phyloP scores from a whole-genome alignment of 2,113 vertebrate species.

The Cyprinodon variegatus region DNA sequence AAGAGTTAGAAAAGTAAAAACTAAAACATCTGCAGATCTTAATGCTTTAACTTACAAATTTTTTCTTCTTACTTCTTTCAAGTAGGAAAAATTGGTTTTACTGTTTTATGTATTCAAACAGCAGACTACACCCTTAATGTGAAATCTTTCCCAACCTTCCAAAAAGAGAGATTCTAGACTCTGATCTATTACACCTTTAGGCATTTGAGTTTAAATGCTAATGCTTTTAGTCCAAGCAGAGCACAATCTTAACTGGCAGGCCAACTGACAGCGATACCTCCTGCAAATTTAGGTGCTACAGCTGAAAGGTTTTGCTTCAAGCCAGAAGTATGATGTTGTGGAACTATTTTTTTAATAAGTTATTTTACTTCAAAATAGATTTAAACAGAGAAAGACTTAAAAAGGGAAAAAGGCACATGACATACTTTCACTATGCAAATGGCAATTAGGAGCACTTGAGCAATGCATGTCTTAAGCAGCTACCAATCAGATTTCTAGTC shows the following conservation, averaged over 20 bases:
- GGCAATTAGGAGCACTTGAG: slow-evolving; percentile 25
- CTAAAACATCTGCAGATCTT: not conserved
- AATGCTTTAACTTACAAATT: not conserved
- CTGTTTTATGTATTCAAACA: slow-evolving; percentile 5
- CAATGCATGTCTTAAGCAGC: slow-evolving; percentile 18
- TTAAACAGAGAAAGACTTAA: not conserved
- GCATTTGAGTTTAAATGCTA: slow-evolving; percentile 69
- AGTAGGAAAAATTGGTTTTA: not conserved
- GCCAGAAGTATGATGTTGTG: slow-evolving; percentile 15
- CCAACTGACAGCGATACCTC: slow-evolving; percentile 14
- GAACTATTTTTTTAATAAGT: slow-evolving; percentile 20
- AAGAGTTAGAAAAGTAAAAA: not conserved
- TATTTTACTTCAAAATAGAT: slow-evolving; percentile 28
- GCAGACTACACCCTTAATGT: slow-evolving; percentile 18
- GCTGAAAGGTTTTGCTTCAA: slow-evolving; percentile 15
- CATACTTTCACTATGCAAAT: slow-evolving; percentile 1
- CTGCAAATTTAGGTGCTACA: slow-evolving; percentile 11
- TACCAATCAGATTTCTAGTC: not conserved
- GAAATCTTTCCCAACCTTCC: slow-evolving; percentile 44
- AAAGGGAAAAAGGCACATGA: slow-evolving; percentile 20
- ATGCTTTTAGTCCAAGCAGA: slow-evolving; percentile 50
- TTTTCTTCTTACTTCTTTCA: not conserved
- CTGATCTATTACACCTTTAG: slow-evolving; percentile 58
- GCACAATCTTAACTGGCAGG: slow-evolving; percentile 48
- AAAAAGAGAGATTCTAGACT: slow-evolving; percentile 49